Evolutionary conservation across 2,113 vertebrate species (phyloP), one percentile per base, ranked within the genome.

Genomic region (Ia io): DNA sequence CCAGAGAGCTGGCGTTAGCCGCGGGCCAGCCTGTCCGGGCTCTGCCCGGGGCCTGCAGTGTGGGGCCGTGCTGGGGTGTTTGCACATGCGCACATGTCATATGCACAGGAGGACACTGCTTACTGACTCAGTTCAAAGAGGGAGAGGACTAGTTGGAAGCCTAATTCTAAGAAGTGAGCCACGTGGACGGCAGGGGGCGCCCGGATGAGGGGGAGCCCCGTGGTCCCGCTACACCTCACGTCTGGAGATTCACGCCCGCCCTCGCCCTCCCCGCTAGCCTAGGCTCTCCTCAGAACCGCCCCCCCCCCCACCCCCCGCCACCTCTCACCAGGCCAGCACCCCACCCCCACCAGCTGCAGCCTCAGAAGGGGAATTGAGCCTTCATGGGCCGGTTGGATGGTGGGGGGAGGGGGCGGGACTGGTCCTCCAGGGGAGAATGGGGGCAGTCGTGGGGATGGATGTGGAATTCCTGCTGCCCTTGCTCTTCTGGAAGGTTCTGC

Each of bases 151-250:
- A 13, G 9, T 18, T 7, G 71, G 80, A 59, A 76, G 51, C 37
- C 76, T 9, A 20, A 23, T 69, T 16, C 40, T 56, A 23, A 65
- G 53, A 91, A 73, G 20, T 10, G 1, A 51, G 67, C 16, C 47
- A 4, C 0, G 1, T 3, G 11, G 74, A 25, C 1, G 11, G 35
- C 9, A 16, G 18, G 23, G 16, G 35, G 2, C 53, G 61, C 22
- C 5, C 28, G 3, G 5, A 23, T 1, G 63, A n/a, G 59, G 9
- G 1, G 56, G 37, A 25, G 49, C 11, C 56, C 80, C 0, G 1
- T 11, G 37, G 16, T 51, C 74, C 18, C 7, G 44, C 51, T 40
- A 56, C 18, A 78, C 32, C 67, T 44, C 1, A 6, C 16, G 28
- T 82, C 61, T 90, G 35, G 10, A 28, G 35, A 59, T 47, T 56